Evolutionary conservation across 2,888 invertebrate species (phyloP).

Genomic region (Anaspis maculata): DNA sequence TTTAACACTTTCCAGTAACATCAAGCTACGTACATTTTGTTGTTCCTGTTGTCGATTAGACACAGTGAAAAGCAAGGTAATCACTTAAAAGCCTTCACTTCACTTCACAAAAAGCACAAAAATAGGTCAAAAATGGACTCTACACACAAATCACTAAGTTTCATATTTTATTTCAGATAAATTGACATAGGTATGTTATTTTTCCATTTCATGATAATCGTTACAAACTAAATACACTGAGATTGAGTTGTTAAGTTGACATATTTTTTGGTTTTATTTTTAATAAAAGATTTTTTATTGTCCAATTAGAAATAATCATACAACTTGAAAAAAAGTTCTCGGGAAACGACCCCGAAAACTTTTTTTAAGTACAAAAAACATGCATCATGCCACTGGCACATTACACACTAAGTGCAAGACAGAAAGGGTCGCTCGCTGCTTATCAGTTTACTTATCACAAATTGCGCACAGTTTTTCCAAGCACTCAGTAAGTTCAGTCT

Average conservation of each 20-base stretch:
- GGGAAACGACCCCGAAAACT: conserved; percentile 7
- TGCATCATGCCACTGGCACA: conserved; percentile 1
- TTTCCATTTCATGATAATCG: too few relatives aligned
- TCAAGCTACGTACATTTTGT: conserved; percentile 33
- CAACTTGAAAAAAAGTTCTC: conserved; percentile 10
- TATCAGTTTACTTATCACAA: too few relatives aligned
- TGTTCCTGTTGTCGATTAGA: conserved; percentile 21
- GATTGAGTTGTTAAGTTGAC: too few relatives aligned
- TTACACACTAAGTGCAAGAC: too few relatives aligned
- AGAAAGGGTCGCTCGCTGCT: too few relatives aligned
- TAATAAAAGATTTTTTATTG: too few relatives aligned
- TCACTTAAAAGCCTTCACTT: conserved; percentile 36
- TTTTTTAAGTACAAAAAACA: conserved; percentile 12
- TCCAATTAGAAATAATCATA: conserved; percentile 16
- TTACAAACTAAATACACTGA: too few relatives aligned
- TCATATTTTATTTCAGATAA: conserved; percentile 10
- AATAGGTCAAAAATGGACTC: conserved; percentile 1
- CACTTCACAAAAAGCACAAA: conserved; percentile 34
- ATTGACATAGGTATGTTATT: conserved; percentile 12
- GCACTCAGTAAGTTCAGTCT: too few relatives aligned
- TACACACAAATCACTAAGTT: too few relatives aligned
- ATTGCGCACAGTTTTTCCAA: too few relatives aligned
- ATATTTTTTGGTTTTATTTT: too few relatives aligned
- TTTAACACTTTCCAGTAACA: too few relatives aligned
- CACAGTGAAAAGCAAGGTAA: conserved; percentile 29